Evolutionary conservation across 2,797 vertebrate species (phyloP).

Genomic region (Tinamus major): DNA sequence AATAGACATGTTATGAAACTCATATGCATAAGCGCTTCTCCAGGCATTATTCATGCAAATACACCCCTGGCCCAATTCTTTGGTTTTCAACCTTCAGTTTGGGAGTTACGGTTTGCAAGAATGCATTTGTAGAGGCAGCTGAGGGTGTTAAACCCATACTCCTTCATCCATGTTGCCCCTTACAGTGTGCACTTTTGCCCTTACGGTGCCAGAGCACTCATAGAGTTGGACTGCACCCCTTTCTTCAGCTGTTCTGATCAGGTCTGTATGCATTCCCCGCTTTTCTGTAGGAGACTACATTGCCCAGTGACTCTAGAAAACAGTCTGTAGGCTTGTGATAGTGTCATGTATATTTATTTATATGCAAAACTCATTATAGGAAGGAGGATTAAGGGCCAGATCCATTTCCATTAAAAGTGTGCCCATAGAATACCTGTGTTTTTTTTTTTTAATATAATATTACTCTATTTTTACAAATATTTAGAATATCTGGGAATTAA

Average conservation of each 20-base stretch:
- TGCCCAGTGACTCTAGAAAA: background rate
- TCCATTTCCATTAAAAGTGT: background rate
- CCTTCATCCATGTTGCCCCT: background rate
- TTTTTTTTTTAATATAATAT: background rate
- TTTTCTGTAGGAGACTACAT: background rate
- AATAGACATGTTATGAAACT: constrained; percentile 38
- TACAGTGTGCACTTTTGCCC: background rate
- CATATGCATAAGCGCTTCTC: constrained; percentile 2
- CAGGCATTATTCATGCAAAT: constrained; percentile 44
- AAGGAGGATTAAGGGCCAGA: background rate
- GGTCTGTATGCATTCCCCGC: background rate
- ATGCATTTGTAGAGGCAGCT: background rate
- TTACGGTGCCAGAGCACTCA: background rate
- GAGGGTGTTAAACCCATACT: background rate
- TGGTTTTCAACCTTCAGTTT: background rate
- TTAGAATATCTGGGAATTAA: background rate
- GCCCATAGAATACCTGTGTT: background rate
- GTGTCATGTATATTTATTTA: background rate
- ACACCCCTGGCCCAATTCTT: constrained; percentile 13
- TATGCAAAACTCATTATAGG: background rate
- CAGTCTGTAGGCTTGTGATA: background rate
- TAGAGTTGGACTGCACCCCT: background rate
- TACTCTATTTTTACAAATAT: background rate
- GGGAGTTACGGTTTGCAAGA: background rate
- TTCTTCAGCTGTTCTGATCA: rapidly evolving